Conservation (phyloP, 1,140 invertebrate species). For the Anadara kagoshimensis region DNA sequence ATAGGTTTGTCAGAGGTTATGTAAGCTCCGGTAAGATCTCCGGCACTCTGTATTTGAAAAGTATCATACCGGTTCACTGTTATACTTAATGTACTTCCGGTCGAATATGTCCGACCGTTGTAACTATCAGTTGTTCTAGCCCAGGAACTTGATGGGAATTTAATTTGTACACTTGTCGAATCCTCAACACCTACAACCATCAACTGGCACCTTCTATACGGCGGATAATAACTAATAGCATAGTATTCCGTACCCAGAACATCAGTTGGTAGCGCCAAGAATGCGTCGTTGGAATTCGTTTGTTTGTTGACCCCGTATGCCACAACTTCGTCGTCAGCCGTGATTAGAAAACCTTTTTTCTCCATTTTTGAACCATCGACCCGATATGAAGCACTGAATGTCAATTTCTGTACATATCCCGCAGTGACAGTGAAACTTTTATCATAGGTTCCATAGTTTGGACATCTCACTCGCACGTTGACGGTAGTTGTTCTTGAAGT, state of each 20-base stretch:
- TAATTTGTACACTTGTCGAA: slow-evolving; percentile 30
- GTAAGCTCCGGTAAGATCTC: slow-evolving; percentile 56
- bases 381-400: slow-evolving; percentile 22
- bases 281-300: slow-evolving; percentile 50
- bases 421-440: slow-evolving; percentile 24
- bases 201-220: slow-evolving; percentile 33
- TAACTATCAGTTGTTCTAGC: slow-evolving; percentile 24
- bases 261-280: slow-evolving; percentile 56
- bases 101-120: slow-evolving; percentile 37
- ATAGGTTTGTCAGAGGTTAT: slow-evolving; percentile 47
- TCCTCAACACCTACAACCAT: slow-evolving; percentile 43
- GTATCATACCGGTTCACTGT: slow-evolving; percentile 46
- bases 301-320: slow-evolving; percentile 56
- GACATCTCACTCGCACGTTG: slow-evolving; percentile 33
- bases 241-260: slow-evolving; percentile 60
- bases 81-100: slow-evolving; percentile 33
- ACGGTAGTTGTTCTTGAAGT: slow-evolving; percentile 28
- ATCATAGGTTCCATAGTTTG: slow-evolving; percentile 17
- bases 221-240: slow-evolving; percentile 46
- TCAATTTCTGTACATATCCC: slow-evolving; percentile 31
- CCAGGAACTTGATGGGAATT: neutral
- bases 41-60: slow-evolving; percentile 29
- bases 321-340: slow-evolving; percentile 44
- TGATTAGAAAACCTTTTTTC: slow-evolving; percentile 36
- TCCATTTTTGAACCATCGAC: slow-evolving; percentile 20